Conservation (phyloP, 2,113 vertebrate genomes). For the Centrocercus urophasianus region DNA sequence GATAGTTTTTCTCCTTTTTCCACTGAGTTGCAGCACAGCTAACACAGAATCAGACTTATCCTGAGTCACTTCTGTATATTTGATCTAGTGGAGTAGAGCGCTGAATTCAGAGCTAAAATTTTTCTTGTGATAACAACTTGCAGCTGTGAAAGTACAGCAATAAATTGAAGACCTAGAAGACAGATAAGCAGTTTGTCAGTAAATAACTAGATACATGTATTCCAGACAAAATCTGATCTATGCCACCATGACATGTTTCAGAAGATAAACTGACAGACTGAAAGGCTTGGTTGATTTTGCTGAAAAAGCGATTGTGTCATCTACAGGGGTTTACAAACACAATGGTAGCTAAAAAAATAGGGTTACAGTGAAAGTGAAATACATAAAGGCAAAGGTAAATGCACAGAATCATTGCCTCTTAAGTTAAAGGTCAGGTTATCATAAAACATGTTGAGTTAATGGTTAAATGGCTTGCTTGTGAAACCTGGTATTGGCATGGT, state of each 20-base stretch:
- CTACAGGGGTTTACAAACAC: neutral
- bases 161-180: neutral
- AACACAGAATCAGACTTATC: neutral
- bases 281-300: neutral
- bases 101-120: neutral
- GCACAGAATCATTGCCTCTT: neutral
- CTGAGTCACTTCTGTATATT: neutral
- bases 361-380: neutral
- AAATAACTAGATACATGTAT: neutral
- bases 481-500: fast-evolving
- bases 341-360: neutral
- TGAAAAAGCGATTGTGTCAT: neutral
- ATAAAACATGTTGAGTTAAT: neutral
- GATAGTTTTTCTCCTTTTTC: neutral
- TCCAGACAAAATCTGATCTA: neutral
- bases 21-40: neutral
- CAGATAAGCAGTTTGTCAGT: neutral
- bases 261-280: neutral
- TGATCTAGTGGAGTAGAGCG: neutral
- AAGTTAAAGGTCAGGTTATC: neutral
- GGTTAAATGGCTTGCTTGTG: neutral
- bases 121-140: neutral
- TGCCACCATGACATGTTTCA: neutral
- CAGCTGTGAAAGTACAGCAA: neutral
- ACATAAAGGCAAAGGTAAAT: neutral